Base-by-base conservation (phyloP, 2,888 invertebrate genomes). In the Catotricha subobsoleta region DNA sequence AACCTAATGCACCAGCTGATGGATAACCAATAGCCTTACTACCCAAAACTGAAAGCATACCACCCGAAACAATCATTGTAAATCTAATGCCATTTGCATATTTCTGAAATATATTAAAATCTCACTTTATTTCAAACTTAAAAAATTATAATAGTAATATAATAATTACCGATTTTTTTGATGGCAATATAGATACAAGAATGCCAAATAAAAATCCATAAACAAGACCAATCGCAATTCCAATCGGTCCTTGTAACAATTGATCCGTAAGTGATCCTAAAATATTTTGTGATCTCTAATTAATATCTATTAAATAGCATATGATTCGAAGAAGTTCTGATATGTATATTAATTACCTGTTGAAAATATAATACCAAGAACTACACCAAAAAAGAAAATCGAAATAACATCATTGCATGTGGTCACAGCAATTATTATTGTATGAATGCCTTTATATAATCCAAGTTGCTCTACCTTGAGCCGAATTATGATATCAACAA, bases 331-430 rank as follows among this genome's bases (percentile, higher is more conserved):
- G 10, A 25, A 25, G 10, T 25, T 25, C 25, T 7, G 29, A 29
- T 7, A 5, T n/a, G 12, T n/a, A 29, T 29, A 12, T 3, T 19
- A 34, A 8, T 37, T 31, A 50, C 76, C 72, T 48, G 67, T 64
- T 37, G 71, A 66, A 51, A 79, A 76, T 37, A 78, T 68, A 34
- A 76, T 62, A 18, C 76, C 72, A 39, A 76, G 64, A 39, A 72
- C 58, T 27, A 82, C 68, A 16, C 78, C 74, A 56, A 81, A 84
- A 3, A 74, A 60, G 42, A 79, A 77, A 47, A 83, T 77, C 39
- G 81, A 75, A 40, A 80, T 66, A 39, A 84, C 76, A 58, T 81
- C 80, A 54, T 84, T 83, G 44, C 82, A 66, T 45, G 77, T 76
- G 31, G 59, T 60, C 56, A 57, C 59, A 39, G 60, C 60, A 48